Base-by-base conservation (phyloP, 2,888 invertebrate genomes). In the Lepas anatifera region DNA sequence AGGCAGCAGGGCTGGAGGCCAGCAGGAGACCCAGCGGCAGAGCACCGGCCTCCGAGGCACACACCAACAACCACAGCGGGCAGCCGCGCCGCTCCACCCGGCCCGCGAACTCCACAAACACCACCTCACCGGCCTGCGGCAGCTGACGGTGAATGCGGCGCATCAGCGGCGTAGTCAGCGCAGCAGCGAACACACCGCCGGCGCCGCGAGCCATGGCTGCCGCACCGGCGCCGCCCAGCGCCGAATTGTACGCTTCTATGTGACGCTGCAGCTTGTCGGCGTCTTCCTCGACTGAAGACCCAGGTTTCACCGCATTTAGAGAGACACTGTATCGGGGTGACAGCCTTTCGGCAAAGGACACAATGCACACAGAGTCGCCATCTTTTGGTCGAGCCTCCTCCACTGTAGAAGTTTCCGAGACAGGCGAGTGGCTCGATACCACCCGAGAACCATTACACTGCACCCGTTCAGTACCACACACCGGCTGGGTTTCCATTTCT, bases 71-170 rank as follows among this genome's bases (percentile, higher is more conserved):
- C 58, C 58, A 58, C 13, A 58, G 32, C 32, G 32, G 35, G 58
- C 58, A 58, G 58, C 58, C 58, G 58, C 22, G 58, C 32, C 58
- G 58, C 32, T 32, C 35, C 32, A 35, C 25, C 8, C 32, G 58
- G 35, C 58, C 58, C 22, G 58, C 32, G 3, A 22, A 32, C 32
- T 58, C 58, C 25, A 58, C 58, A 16, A 58, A 58, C 58, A 58
- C 58, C 22, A 58, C 22, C 58, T 58, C 58, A 8, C 58, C 58
- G 58, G 25, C 25, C 96, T 18, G 92, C 92, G 78, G 92, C 89
- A 22, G 95, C 96, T 73, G 89, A 86, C 7, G 94, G 89, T 75
- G 96, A 84, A 46, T 93, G 89, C 78, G 95, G 95, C 77, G 95
- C 85, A 74, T 95, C 90, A 68, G 93, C 86, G 78, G 95, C 92